Conservation (phyloP, 2,113 vertebrate genomes). For the Oxyruncus cristatus region DNA sequence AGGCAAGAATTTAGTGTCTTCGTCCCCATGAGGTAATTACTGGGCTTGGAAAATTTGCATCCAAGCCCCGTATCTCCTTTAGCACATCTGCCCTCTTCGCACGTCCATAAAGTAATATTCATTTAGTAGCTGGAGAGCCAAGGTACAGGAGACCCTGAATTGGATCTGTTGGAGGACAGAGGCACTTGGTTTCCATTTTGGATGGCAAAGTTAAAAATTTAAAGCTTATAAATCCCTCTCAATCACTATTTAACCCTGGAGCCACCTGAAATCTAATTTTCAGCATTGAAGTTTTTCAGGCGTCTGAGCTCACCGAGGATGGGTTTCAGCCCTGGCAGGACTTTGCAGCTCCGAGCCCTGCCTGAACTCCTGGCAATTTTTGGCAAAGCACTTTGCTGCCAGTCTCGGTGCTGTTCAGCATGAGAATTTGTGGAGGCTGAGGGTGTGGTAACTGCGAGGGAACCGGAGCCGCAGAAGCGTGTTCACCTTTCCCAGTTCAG, state of each 20-base stretch:
- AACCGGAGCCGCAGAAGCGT: background rate
- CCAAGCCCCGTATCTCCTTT: background rate
- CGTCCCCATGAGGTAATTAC: background rate
- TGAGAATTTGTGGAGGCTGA: background rate
- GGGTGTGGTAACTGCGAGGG: background rate
- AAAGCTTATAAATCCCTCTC: background rate
- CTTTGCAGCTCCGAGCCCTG: background rate
- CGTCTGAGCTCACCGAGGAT: background rate
- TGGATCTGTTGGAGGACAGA: background rate
- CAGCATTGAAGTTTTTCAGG: background rate
- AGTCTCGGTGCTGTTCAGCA: fast-evolving
- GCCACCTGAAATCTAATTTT: background rate
- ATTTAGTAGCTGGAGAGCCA: background rate
- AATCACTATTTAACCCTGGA: background rate
- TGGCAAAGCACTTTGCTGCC: background rate
- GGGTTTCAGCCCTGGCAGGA: background rate
- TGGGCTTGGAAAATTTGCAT: background rate
- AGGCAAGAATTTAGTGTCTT: background rate
- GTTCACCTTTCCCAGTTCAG: background rate
- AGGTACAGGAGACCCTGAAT: background rate
- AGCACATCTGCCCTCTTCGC: background rate
- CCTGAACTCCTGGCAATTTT: background rate
- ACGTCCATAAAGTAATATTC: fast-evolving
- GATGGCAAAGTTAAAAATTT: background rate
- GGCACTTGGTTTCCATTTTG: background rate